A percentile compares a stretch with the other conserved stretches of the same genome.
Evolutionary conservation across 2,797 vertebrate species (phyloP).

Genomic region (Sciurus carolinensis): DNA sequence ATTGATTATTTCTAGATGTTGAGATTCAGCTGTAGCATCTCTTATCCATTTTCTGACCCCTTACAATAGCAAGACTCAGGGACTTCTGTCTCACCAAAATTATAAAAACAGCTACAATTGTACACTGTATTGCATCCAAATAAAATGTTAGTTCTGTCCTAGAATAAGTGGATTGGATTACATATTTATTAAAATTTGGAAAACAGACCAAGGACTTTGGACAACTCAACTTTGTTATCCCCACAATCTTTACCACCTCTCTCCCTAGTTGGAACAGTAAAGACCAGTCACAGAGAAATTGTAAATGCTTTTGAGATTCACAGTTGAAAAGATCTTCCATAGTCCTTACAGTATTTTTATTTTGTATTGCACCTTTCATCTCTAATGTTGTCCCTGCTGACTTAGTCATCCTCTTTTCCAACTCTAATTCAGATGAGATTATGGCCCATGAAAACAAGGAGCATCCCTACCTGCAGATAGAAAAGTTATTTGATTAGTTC

Average conservation of each 20-base stretch:
- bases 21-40: constrained; percentile 49
- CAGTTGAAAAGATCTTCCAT: neutral
- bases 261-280: neutral
- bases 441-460: neutral
- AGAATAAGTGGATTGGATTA: constrained; percentile 69
- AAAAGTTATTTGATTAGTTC: neutral
- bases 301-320: neutral
- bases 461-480: neutral
- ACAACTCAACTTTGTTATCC: constrained; percentile 60
- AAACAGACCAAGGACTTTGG: constrained; percentile 70
- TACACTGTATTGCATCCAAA: constrained; percentile 76
- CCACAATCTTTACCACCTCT: neutral
- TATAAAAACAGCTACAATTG: constrained; percentile 62
- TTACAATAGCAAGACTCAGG: constrained; percentile 65
- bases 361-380: neutral
- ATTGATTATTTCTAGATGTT: constrained; percentile 56
- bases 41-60: constrained; percentile 65
- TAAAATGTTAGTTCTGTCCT: constrained; percentile 81
- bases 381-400: neutral
- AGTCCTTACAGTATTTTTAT: neutral
- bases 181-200: constrained; percentile 74
- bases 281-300: neutral
- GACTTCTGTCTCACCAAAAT: constrained; percentile 60
- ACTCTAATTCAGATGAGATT: constrained; percentile 24
- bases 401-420: neutral